A percentile compares a stretch with the other conserved stretches of the same genome.
These are phyloP conservation scores for Micromesistius poutassou DNA, from an alignment of 2,797 vertebrate species.

Conservation along the genomic window DNA sequence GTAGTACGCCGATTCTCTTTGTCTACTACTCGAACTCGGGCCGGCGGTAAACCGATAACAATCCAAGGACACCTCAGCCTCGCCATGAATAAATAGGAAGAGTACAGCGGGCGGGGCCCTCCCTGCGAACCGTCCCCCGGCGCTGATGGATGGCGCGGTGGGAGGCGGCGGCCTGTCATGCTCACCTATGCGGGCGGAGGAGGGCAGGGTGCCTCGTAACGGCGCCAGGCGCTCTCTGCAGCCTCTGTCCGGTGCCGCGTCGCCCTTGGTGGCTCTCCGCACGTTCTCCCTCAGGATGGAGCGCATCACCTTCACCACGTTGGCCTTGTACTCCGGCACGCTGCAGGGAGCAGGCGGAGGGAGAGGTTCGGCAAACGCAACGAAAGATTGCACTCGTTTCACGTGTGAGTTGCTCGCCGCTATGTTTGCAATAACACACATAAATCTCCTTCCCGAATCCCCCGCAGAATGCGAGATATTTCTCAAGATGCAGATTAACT, in stretches of 20 bases:
- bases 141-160: background rate
- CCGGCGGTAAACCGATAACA: background rate
- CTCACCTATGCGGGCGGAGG: constrained; percentile 87
- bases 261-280: constrained; percentile 80
- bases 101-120: too few relatives aligned
- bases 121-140: background rate
- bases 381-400: background rate
- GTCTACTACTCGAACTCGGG: background rate
- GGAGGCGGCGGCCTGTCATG: background rate
- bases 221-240: constrained; percentile 78
- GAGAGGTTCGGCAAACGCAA: constrained; percentile 23
- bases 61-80: background rate
- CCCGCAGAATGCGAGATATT: background rate
- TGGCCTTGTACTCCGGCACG: constrained; percentile 87
- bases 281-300: constrained; percentile 89
- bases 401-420: background rate
- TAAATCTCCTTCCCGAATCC: background rate
- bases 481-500: background rate
- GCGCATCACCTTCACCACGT: constrained; percentile 89
- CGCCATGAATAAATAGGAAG: background rate
- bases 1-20: background rate
- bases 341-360: constrained; percentile 60
- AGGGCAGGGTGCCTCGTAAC: constrained; percentile 80
- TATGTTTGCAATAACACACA: background rate
- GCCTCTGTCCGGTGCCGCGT: constrained; percentile 75